Percentiles rank a stretch among this genome's conserved stretches.
Conservation (phyloP, 1,140 invertebrate species). For the Drosophila paulistorum region DNA sequence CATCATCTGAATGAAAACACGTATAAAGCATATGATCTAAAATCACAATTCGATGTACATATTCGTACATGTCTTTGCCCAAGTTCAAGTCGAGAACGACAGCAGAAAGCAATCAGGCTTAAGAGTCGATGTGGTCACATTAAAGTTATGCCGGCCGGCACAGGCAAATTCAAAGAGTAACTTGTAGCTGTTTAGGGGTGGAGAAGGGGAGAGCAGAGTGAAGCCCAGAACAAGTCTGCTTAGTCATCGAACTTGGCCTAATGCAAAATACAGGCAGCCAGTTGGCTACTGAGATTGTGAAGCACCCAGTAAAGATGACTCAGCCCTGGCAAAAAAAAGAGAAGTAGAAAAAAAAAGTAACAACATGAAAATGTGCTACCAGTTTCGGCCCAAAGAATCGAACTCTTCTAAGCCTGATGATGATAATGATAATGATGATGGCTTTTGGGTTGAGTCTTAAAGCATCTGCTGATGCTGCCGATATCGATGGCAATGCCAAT, state of each 20-base stretch:
- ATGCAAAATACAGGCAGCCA: constrained; percentile 65
- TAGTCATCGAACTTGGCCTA: constrained; percentile 79
- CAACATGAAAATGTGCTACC: constrained; percentile 65
- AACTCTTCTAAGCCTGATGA: constrained; percentile 26
- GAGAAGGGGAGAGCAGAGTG: constrained; percentile 14
- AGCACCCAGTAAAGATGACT: constrained; percentile 51
- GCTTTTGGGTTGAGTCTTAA: constrained; percentile 17
- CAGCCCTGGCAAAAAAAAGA: constrained; percentile 58
- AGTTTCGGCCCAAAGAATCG: constrained; percentile 56
- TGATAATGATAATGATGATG: constrained; percentile 6
- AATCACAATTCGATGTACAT: neutral
- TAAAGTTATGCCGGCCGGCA: constrained; percentile 71
- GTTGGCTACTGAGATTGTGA: constrained; percentile 40
- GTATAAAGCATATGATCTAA: too few relatives aligned
- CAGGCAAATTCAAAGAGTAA: constrained; percentile 10
- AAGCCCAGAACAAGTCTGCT: constrained; percentile 61
- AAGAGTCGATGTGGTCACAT: constrained; percentile 60
- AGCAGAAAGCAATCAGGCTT: constrained; percentile 42
- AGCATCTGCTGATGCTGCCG: constrained; percentile 14
- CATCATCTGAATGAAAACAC: too few relatives aligned
- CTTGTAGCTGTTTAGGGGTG: neutral
- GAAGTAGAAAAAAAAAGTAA: constrained; percentile 13
- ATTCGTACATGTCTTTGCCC: neutral
- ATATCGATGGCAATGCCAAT: constrained; percentile 23
- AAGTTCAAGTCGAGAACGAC: constrained; percentile 7